Conservation (phyloP, 2,113 vertebrate species). For the Lycaon pictus region DNA sequence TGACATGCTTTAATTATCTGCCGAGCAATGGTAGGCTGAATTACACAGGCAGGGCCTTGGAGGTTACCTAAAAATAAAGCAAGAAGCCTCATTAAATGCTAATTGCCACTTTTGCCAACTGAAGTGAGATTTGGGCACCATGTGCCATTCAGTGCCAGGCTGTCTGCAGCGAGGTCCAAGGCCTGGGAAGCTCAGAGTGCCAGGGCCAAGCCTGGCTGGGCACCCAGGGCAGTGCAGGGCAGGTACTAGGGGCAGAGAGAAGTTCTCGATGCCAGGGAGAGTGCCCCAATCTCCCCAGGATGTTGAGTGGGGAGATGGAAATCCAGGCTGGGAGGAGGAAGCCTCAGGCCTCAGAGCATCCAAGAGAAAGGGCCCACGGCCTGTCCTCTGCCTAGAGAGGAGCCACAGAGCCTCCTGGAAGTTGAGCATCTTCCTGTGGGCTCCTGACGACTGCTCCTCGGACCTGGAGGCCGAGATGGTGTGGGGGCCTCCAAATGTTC, state of each 20-base stretch:
- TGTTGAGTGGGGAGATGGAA: not conserved
- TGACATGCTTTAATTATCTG: conserved; percentile 91
- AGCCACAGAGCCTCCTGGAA: not conserved
- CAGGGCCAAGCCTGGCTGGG: fast-evolving
- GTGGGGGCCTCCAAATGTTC: too few relatives aligned
- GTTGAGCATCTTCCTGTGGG: not conserved
- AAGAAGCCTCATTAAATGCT: conserved; percentile 90
- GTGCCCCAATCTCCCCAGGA: not conserved
- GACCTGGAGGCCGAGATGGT: not conserved
- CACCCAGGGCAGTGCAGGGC: fast-evolving
- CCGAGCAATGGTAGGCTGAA: conserved; percentile 88
- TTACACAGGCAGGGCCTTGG: conserved; percentile 87
- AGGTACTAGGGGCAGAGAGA: not conserved
- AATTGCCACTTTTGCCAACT: conserved; percentile 87
- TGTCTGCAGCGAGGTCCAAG: not conserved
- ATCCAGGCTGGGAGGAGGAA: not conserved
- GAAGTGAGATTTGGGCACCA: conserved; percentile 84
- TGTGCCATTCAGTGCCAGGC: conserved; percentile 77
- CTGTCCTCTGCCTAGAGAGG: not conserved
- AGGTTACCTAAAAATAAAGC: conserved; percentile 92
- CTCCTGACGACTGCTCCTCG: not conserved
- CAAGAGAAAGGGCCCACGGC: not conserved
- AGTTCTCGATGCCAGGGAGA: not conserved
- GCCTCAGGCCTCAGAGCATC: too few relatives aligned
- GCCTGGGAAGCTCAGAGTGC: not conserved